Percentiles rank a stretch among this genome's conserved stretches.
These are phyloP conservation scores for Epinephelus malabaricus DNA, from an alignment of 2,797 vertebrate species.

Conservation along the genomic window DNA sequence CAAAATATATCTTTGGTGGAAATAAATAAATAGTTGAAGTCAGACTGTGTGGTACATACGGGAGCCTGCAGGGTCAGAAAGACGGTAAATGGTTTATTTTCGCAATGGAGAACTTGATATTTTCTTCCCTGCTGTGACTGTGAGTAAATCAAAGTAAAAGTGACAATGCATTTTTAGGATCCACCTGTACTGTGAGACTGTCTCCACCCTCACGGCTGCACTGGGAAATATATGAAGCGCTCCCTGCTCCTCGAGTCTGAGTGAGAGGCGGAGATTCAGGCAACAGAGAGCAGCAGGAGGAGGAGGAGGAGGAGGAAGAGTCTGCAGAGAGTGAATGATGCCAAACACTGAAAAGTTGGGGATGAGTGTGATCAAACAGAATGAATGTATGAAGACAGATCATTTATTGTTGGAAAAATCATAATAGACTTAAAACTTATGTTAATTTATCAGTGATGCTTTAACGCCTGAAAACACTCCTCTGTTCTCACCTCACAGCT, in stretches of 20 bases:
- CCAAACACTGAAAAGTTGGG: constrained; percentile 59
- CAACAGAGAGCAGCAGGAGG: constrained; percentile 7
- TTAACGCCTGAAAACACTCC: neutral
- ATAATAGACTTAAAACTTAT: neutral
- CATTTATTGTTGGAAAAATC: neutral
- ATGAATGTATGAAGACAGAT: neutral
- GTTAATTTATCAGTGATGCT: too few species aligned
- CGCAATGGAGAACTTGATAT: neutral
- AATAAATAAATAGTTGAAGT: too few species aligned
- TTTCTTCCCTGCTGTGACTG: neutral
- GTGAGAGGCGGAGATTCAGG: constrained; percentile 52
- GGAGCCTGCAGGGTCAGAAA: too few species aligned
- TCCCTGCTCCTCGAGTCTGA: neutral
- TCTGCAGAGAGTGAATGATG: constrained; percentile 61
- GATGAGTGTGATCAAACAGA: neutral
- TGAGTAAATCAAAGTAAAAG: neutral
- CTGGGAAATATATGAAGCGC: neutral
- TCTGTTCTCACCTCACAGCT: too few species aligned
- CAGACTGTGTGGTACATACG: too few species aligned
- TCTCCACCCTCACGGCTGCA: constrained; percentile 48
- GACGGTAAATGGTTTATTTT: too few species aligned
- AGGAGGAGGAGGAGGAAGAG: constrained; percentile 12
- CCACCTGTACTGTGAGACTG: accelerated
- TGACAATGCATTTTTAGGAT: constrained; percentile 44
- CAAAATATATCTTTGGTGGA: too few species aligned